Evolutionary conservation across 2,113 vertebrate genomes (phyloP).

Genomic region (Mesembrinibis cayennensis): DNA sequence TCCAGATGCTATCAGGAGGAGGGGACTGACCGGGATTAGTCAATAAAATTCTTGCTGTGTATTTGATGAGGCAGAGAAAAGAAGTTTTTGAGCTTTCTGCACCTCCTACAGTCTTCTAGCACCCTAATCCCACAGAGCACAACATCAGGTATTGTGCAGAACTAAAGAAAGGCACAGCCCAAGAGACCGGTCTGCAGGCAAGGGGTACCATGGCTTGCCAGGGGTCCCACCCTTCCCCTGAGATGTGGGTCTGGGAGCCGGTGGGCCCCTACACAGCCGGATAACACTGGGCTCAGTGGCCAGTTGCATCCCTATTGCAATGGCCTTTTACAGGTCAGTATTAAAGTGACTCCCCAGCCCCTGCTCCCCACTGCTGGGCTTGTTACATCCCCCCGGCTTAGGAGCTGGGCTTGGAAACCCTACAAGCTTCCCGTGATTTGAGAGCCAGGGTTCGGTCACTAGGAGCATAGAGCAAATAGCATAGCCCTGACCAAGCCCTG

Average conservation of each 20-base stretch:
- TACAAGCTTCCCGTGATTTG: not conserved
- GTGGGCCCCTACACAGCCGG: accelerated
- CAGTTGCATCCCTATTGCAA: not conserved
- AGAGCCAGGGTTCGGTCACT: not conserved
- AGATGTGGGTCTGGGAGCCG: not conserved
- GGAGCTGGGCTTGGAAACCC: not conserved
- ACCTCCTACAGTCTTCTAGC: not conserved
- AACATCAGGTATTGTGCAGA: not conserved
- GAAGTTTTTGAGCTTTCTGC: not conserved
- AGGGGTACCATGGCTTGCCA: not conserved
- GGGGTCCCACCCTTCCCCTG: not conserved
- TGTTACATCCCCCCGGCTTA: not conserved
- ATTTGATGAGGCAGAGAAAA: not conserved
- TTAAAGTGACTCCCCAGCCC: not conserved
- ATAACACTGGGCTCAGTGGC: not conserved
- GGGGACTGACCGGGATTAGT: not conserved
- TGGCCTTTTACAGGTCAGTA: not conserved
- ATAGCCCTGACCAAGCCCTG: not conserved
- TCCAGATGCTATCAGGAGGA: not conserved
- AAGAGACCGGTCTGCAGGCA: not conserved
- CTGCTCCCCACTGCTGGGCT: not conserved
- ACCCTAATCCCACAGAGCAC: not conserved
- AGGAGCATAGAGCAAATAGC: not conserved
- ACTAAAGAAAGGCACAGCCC: not conserved
- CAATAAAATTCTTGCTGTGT: not conserved